These are phyloP conservation scores for Eupleurogrammus muticus DNA, from an alignment of 2,797 vertebrate species.

Conservation along the genomic window DNA sequence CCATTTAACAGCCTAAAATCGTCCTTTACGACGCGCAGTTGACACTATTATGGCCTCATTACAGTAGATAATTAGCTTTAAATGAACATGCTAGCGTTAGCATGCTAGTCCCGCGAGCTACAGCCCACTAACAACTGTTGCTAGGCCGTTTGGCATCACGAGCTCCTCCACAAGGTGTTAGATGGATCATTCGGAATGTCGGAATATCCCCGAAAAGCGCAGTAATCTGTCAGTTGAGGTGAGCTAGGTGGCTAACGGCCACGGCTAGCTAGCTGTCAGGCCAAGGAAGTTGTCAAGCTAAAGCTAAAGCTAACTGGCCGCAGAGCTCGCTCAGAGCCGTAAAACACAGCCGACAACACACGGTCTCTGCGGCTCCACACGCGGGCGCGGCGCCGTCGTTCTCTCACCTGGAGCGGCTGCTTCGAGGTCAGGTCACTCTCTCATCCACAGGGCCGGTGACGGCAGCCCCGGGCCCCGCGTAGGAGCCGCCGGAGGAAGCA, in stretches of 20 bases:
- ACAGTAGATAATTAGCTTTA: slow-evolving; percentile 27
- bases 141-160: background rate
- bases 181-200: rapidly evolving
- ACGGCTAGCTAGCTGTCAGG: slow-evolving; percentile 59
- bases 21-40: slow-evolving; percentile 12
- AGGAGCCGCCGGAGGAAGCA: slow-evolving; percentile 70
- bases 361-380: too few species aligned
- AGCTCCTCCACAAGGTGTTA: background rate
- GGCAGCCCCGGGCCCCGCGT: slow-evolving; percentile 80
- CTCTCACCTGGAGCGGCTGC: slow-evolving; percentile 72
- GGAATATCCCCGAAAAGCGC: background rate
- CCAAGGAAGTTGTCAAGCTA: slow-evolving; percentile 72
- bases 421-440: slow-evolving; percentile 56
- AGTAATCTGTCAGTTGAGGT: too few species aligned
- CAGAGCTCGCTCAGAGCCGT: slow-evolving; percentile 10
- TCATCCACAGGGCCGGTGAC: slow-evolving; percentile 84
- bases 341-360: background rate
- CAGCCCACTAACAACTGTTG: slow-evolving; percentile 51
- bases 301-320: slow-evolving; percentile 53
- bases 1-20: background rate
- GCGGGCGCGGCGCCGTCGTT: rapidly evolving
- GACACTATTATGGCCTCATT: slow-evolving; percentile 34
- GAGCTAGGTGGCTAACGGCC: slow-evolving; percentile 36
- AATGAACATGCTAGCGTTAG: slow-evolving; percentile 41
- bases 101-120: slow-evolving; percentile 21